Conservation (phyloP, 2,797 vertebrate genomes). For the Nasua narica region DNA sequence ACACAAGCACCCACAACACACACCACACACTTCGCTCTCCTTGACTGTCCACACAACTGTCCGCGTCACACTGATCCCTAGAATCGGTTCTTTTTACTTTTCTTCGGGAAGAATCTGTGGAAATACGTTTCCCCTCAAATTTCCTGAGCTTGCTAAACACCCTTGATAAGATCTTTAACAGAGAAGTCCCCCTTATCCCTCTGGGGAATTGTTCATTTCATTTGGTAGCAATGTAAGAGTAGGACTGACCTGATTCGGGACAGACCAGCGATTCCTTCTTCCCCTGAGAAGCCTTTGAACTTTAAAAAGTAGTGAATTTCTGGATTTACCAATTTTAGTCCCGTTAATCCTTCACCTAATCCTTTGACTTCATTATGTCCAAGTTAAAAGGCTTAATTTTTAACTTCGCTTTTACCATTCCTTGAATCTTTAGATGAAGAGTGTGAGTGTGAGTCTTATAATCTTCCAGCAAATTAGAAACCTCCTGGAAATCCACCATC, state of each 20-base stretch:
- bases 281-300: neutral
- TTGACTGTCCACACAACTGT: neutral
- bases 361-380: neutral
- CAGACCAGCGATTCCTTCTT: neutral
- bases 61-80: neutral
- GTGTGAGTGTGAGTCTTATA: neutral
- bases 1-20: neutral
- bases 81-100: neutral
- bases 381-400: slow-evolving; percentile 40
- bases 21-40: neutral
- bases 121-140: neutral
- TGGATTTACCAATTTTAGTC: neutral
- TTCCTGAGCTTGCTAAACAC: neutral
- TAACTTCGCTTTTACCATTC: slow-evolving; percentile 30
- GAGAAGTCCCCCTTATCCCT: neutral
- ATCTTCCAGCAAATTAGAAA: neutral
- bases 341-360: neutral
- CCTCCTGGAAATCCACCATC: neutral
- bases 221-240: neutral
- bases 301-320: neutral
- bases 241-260: slow-evolving; percentile 28
- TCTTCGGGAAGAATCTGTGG: neutral
- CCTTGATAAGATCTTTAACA: neutral
- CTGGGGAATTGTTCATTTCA: neutral
- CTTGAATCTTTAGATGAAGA: neutral